Conservation (phyloP, 2,888 invertebrate species). For the Netelia fuscicornis region DNA sequence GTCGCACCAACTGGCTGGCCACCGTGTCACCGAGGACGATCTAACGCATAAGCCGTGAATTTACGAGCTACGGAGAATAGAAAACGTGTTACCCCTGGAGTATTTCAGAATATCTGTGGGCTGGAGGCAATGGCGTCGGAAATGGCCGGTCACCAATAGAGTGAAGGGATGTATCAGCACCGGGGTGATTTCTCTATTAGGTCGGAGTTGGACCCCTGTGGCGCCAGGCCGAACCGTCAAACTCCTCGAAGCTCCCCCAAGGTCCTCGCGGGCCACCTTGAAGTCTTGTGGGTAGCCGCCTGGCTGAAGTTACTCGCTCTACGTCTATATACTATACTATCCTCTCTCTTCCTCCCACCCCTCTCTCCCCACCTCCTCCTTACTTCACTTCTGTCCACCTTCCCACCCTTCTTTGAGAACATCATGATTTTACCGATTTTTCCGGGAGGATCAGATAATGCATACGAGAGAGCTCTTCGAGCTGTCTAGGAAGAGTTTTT, state of each 20-base stretch:
- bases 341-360: background rate
- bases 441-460: slow-evolving; percentile 58
- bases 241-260: slow-evolving; percentile 62
- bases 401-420: slow-evolving; percentile 63
- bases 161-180: slow-evolving; percentile 77
- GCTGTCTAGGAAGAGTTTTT: slow-evolving; percentile 46
- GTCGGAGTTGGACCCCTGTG: slow-evolving; percentile 76
- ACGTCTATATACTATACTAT: slow-evolving; percentile 10
- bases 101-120: slow-evolving; percentile 29
- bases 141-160: slow-evolving; percentile 75
- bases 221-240: slow-evolving; percentile 71
- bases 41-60: slow-evolving; percentile 76
- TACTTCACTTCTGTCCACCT: slow-evolving; percentile 44
- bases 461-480: slow-evolving; percentile 28
- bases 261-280: slow-evolving; percentile 75
- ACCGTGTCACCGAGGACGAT: slow-evolving; percentile 60
- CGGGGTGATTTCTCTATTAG: slow-evolving; percentile 82
- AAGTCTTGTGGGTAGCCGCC: slow-evolving; percentile 78
- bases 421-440: slow-evolving; percentile 78
- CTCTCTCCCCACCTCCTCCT: background rate
- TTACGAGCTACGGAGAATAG: slow-evolving; percentile 76
- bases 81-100: slow-evolving; percentile 68
- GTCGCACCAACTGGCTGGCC: slow-evolving; percentile 53
- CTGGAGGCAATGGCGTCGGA: slow-evolving; percentile 68
- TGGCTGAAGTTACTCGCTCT: slow-evolving; percentile 51